Percentiles rank a stretch among this genome's conserved stretches.
phyloP scores from a whole-genome alignment of 2,113 vertebrate genomes.

The Melozone crissalis region DNA sequence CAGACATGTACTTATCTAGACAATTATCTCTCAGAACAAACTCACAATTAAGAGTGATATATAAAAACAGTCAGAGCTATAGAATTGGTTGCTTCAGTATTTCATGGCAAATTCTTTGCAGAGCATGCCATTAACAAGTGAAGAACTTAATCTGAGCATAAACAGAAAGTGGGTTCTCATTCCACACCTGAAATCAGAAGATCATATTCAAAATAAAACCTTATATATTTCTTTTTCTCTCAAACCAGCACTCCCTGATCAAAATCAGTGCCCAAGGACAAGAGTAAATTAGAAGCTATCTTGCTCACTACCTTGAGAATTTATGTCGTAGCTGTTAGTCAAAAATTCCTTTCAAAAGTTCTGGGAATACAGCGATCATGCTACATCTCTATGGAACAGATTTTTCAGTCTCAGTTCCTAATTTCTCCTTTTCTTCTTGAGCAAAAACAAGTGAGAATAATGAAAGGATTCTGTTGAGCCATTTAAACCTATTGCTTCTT shows the following conservation, averaged over 20 bases:
- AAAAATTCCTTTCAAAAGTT: not conserved
- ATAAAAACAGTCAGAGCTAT: not conserved
- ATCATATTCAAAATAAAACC: not conserved
- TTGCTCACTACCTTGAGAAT: not conserved
- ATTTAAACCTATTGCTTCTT: not conserved
- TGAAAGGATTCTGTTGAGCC: not conserved
- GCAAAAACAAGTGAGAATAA: not conserved
- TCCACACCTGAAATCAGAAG: not conserved
- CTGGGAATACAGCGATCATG: not conserved
- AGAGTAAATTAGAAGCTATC: not conserved
- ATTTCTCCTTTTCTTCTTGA: not conserved
- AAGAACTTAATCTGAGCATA: not conserved
- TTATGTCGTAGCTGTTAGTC: not conserved
- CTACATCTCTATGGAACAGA: not conserved
- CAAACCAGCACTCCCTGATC: not conserved
- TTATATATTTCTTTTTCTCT: not conserved
- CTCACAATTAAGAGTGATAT: not conserved
- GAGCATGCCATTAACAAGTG: not conserved
- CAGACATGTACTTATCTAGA: not conserved
- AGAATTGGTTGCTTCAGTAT: not conserved
- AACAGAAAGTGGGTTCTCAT: not conserved
- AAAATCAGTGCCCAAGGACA: slow-evolving; percentile 6
- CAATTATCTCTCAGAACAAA: not conserved
- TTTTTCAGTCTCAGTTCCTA: not conserved
- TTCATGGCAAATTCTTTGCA: not conserved